A percentile compares a stretch with the other conserved stretches of the same genome.
Conservation (phyloP, 2,888 invertebrate genomes). For the Marronus borbonicus region DNA sequence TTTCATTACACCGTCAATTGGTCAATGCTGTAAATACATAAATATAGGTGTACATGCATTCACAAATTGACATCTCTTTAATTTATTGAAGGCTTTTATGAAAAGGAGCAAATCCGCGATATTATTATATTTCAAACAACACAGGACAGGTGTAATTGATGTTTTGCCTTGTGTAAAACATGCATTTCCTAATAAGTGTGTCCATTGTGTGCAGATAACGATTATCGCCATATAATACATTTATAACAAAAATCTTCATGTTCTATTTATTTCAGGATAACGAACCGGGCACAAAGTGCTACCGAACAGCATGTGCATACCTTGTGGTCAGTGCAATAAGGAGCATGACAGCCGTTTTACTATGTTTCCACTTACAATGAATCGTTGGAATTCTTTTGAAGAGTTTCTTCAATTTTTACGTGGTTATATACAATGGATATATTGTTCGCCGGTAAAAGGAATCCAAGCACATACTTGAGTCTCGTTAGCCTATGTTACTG, state of each 20-base stretch:
- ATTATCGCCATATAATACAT: slow-evolving; percentile 31
- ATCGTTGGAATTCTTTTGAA: slow-evolving; percentile 34
- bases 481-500: neutral
- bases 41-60: neutral
- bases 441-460: slow-evolving; percentile 7
- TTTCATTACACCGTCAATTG: neutral
- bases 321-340: slow-evolving; percentile 31
- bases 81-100: slow-evolving; percentile 14
- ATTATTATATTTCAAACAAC: slow-evolving; percentile 21
- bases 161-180: slow-evolving; percentile 17
- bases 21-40: neutral
- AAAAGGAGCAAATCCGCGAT: neutral
- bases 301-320: slow-evolving; percentile 24
- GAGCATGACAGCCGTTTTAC: slow-evolving; percentile 33
- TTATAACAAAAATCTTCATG: slow-evolving; percentile 39
- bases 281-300: slow-evolving; percentile 32
- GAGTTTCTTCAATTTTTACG: slow-evolving; percentile 34
- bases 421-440: slow-evolving; percentile 27
- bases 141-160: slow-evolving; percentile 36
- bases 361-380: slow-evolving; percentile 15
- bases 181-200: slow-evolving; percentile 37
- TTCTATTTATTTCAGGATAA: slow-evolving; percentile 42
- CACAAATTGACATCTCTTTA: neutral
- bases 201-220: slow-evolving; percentile 48
- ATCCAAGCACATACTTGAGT: slow-evolving; percentile 1